Evolutionary conservation across 2,888 invertebrate species (phyloP).

Genomic region (Lasioglossum malachurum): DNA sequence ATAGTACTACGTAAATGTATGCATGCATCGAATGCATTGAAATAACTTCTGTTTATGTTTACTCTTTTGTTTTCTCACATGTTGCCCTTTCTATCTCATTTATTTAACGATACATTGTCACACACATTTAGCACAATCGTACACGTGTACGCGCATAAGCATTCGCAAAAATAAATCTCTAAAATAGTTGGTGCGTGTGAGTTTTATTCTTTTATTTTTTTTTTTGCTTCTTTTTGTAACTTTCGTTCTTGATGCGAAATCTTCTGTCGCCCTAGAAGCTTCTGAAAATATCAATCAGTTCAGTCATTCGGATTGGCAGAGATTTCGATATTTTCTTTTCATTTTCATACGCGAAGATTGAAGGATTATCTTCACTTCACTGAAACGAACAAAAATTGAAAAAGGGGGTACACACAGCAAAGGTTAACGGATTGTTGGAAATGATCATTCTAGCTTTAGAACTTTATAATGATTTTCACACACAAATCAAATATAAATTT

Average conservation of each 20-base stretch:
- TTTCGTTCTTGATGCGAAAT: slow-evolving; percentile 32
- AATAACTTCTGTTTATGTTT: slow-evolving; percentile 24
- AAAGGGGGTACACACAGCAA: slow-evolving; percentile 39
- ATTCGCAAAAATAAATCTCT: slow-evolving; percentile 78
- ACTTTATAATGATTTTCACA: not conserved
- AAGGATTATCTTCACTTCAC: slow-evolving; percentile 42
- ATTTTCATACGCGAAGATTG: slow-evolving; percentile 21
- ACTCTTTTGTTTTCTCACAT: not conserved
- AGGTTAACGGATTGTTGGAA: slow-evolving; percentile 47
- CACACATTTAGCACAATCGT: slow-evolving; percentile 54
- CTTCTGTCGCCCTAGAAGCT: slow-evolving; percentile 11
- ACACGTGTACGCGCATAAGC: slow-evolving; percentile 67
- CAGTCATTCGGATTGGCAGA: slow-evolving; percentile 50
- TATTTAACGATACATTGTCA: slow-evolving; percentile 35
- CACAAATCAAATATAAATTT: not conserved
- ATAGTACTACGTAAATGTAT: slow-evolving; percentile 46
- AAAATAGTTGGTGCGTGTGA: slow-evolving; percentile 65
- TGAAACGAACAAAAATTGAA: slow-evolving; percentile 40
- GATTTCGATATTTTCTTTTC: slow-evolving; percentile 19
- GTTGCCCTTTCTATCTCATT: slow-evolving; percentile 5
- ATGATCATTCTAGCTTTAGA: not conserved
- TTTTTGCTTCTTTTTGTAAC: slow-evolving; percentile 15
- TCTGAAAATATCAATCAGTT: slow-evolving; percentile 35
- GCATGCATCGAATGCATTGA: not conserved
- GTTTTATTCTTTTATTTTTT: slow-evolving; percentile 35